Percentiles rank a stretch among this genome's conserved stretches.
Conservation (phyloP, 2,113 vertebrate species). For the Edolisoma coerulescens region DNA sequence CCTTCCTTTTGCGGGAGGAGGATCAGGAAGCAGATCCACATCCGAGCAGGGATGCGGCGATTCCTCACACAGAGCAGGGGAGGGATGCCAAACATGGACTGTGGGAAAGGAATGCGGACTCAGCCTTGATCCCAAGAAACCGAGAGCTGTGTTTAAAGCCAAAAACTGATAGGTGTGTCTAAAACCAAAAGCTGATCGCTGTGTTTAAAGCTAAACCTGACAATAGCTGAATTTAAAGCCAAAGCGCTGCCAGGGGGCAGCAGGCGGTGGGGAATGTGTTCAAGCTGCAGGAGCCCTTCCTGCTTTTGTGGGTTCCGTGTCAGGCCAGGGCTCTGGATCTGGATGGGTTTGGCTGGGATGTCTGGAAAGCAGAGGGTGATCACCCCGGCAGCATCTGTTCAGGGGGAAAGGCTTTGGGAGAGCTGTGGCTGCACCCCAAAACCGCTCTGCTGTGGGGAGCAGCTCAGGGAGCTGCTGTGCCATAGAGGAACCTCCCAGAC, state of each 20-base stretch:
- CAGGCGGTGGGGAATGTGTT: background rate
- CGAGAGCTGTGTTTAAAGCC: background rate
- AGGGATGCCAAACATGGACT: background rate
- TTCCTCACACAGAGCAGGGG: background rate
- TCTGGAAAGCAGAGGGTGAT: background rate
- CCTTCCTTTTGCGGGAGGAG: background rate
- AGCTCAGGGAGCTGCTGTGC: background rate
- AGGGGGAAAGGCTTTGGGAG: background rate
- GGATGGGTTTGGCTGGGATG: background rate
- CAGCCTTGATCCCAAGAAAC: background rate
- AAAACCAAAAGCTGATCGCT: rapidly evolving
- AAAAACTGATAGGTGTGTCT: background rate
- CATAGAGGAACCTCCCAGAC: background rate
- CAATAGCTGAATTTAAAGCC: background rate
- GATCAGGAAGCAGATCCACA: rapidly evolving
- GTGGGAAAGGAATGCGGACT: background rate
- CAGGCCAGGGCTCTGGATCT: background rate
- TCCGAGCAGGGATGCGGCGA: background rate
- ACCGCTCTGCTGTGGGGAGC: rapidly evolving
- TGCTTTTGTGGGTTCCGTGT: background rate
- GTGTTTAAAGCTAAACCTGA: background rate
- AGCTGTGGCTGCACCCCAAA: background rate
- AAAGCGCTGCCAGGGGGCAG: background rate
- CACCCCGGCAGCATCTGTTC: background rate
- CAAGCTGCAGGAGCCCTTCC: rapidly evolving